Conservation (phyloP, 2,888 invertebrate genomes). For the Digitonthophagus gazella region DNA sequence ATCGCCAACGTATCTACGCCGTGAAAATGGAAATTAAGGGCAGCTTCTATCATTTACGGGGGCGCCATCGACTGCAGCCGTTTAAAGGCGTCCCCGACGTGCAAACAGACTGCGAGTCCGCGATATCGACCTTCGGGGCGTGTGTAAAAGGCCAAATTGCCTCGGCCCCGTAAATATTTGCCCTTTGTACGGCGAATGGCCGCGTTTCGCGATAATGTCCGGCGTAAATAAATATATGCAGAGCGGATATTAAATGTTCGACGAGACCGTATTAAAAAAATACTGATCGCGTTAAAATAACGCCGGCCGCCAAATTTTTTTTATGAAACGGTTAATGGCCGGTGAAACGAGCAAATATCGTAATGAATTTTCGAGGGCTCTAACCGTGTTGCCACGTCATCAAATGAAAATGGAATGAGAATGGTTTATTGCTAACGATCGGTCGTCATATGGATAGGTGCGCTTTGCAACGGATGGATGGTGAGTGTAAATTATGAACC, state of each 20-base stretch:
- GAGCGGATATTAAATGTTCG: constrained; percentile 26
- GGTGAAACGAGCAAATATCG: not conserved
- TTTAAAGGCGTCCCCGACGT: constrained; percentile 28
- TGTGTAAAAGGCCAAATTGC: constrained; percentile 34
- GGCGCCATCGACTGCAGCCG: constrained; percentile 22
- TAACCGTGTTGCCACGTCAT: not conserved
- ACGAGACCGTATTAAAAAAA: constrained; percentile 23
- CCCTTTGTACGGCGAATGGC: constrained; percentile 32
- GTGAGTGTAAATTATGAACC: not conserved
- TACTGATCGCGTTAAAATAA: constrained; percentile 9
- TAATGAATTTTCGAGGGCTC: not conserved
- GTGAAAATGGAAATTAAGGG: constrained; percentile 3
- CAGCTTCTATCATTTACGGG: not conserved
- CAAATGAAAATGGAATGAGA: not conserved
- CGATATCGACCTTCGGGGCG: constrained; percentile 34
- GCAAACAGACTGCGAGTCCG: constrained; percentile 35
- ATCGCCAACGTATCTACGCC: constrained; percentile 22
- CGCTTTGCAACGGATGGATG: not conserved
- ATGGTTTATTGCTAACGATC: not conserved
- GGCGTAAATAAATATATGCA: constrained; percentile 28
- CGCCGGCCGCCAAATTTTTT: not conserved
- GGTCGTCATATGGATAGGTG: not conserved
- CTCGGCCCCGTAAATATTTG: constrained; percentile 36
- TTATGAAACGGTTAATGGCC: not conserved
- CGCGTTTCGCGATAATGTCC: constrained; percentile 27